Percentiles rank a stretch among this genome's conserved stretches.
These are phyloP conservation scores for Euspilapteryx auroguttella DNA, from an alignment of 2,888 invertebrate species.

Conservation along the genomic window DNA sequence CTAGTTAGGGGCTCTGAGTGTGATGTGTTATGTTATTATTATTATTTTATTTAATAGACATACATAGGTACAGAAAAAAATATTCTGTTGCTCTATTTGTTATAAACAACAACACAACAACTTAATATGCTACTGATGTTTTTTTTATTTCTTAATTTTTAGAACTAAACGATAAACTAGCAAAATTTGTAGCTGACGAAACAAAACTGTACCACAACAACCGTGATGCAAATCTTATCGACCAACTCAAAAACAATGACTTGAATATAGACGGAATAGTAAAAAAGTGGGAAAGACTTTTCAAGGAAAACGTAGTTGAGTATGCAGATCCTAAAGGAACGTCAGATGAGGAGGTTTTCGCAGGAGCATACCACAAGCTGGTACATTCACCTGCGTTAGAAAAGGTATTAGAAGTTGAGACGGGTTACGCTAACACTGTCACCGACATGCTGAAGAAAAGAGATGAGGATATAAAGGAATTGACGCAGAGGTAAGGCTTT, in stretches of 20 bases:
- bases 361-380: conserved; percentile 78
- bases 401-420: conserved; percentile 85
- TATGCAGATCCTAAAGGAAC: conserved; percentile 81
- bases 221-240: conserved; percentile 63
- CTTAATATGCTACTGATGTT: too few species aligned
- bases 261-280: conserved; percentile 74
- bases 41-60: too few species aligned
- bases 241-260: conserved; percentile 63
- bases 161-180: conserved; percentile 64
- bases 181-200: conserved; percentile 66
- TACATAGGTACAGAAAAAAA: too few species aligned
- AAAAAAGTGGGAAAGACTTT: conserved; percentile 77
- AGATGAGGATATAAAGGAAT: conserved; percentile 69
- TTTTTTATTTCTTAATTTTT: too few species aligned
- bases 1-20: too few species aligned
- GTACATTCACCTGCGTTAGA: conserved; percentile 87
- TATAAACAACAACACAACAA: too few species aligned
- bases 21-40: too few species aligned
- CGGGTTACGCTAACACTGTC: conserved; percentile 81
- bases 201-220: conserved; percentile 70
- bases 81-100: too few species aligned
- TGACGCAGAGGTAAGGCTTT: conserved; percentile 64
- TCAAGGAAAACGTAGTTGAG: conserved; percentile 80
- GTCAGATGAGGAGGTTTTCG: conserved; percentile 84
- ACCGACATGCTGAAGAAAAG: conserved; percentile 72